A percentile compares a stretch with the other conserved stretches of the same genome.
These are phyloP conservation scores for Fringilla coelebs DNA, from an alignment of 2,797 vertebrate genomes.

Conservation along the genomic window DNA sequence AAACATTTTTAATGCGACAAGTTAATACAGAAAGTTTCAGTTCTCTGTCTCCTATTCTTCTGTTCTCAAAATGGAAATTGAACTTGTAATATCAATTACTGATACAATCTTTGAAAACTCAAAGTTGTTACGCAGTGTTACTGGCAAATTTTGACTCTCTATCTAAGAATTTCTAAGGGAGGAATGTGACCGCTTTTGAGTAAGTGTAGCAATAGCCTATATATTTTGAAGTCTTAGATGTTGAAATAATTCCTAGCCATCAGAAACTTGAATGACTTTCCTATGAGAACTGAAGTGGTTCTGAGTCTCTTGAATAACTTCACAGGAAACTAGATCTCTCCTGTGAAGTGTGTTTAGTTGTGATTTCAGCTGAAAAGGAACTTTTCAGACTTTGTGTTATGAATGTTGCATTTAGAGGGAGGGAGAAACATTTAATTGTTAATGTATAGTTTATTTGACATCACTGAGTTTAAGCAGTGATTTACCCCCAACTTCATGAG, in stretches of 20 bases:
- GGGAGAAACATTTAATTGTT: background rate
- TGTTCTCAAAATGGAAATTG: background rate
- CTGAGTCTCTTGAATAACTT: background rate
- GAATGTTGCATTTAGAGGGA: background rate
- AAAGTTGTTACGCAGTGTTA: background rate
- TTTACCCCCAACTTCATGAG: background rate
- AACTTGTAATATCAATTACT: background rate
- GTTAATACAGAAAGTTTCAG: background rate
- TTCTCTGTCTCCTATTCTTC: background rate
- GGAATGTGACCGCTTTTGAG: background rate
- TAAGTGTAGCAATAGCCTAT: background rate
- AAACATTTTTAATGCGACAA: background rate
- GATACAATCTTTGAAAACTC: background rate
- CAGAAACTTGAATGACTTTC: background rate
- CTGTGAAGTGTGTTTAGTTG: background rate
- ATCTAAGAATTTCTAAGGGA: background rate
- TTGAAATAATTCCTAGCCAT: background rate
- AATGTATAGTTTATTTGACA: conserved; percentile 19
- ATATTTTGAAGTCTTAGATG: background rate
- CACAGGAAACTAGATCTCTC: background rate
- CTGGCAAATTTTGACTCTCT: background rate
- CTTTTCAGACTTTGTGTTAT: background rate
- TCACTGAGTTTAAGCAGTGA: background rate
- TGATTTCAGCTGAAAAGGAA: background rate
- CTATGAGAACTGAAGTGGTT: background rate